Conservation (phyloP, 1,140 invertebrate genomes). For the Eufriesea mexicana region DNA sequence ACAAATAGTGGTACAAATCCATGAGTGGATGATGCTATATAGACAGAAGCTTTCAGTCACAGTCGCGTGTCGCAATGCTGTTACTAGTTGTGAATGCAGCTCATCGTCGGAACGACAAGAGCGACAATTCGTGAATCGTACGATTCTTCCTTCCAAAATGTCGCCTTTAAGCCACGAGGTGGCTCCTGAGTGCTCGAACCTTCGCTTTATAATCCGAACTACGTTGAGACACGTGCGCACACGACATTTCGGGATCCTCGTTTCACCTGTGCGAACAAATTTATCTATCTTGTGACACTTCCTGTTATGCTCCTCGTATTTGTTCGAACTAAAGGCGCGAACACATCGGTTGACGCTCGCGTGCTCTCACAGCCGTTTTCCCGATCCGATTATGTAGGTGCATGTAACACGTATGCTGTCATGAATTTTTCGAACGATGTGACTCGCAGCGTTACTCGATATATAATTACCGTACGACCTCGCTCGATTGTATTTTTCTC, state of each 20-base stretch:
- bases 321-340: constrained; percentile 20
- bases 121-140: constrained; percentile 41
- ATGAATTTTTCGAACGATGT: constrained; percentile 46
- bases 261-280: constrained; percentile 22
- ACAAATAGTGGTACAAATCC: constrained; percentile 7
- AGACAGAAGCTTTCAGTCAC: constrained; percentile 4
- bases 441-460: constrained; percentile 14
- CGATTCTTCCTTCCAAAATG: constrained; percentile 15
- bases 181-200: constrained; percentile 11
- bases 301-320: background rate
- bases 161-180: constrained; percentile 9
- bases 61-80: constrained; percentile 46
- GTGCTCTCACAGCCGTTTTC: background rate
- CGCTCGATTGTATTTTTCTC: constrained; percentile 40
- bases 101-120: constrained; percentile 7
- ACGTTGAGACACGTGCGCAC: background rate
- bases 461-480: constrained; percentile 35
- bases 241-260: background rate
- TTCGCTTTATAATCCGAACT: background rate
- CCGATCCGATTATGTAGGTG: constrained; percentile 12
- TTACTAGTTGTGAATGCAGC: constrained; percentile 37
- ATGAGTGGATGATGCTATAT: background rate
- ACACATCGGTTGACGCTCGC: background rate
- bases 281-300: constrained; percentile 24
- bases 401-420: constrained; percentile 6